Evolutionary conservation across 1,140 invertebrate genomes (phyloP).

Genomic region (Drosophila biarmipes): DNA sequence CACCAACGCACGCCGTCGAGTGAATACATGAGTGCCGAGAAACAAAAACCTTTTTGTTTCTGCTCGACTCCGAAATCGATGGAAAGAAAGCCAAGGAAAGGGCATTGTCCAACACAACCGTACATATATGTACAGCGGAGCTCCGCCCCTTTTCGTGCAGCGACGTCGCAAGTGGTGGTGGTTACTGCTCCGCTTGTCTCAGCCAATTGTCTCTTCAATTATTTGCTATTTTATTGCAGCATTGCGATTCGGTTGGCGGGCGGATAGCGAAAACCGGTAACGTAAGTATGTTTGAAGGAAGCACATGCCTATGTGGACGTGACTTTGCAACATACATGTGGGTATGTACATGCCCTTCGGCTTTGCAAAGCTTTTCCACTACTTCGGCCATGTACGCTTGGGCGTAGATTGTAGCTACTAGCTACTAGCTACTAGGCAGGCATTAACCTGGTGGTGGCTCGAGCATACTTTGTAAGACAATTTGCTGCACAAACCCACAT

Average conservation of each 20-base stretch:
- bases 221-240: constrained; percentile 58
- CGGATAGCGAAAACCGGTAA: constrained; percentile 7
- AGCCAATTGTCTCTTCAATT: constrained; percentile 77
- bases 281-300: constrained; percentile 10
- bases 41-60: constrained; percentile 54
- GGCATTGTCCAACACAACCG: constrained; percentile 59
- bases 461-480: neutral
- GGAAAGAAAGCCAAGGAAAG: constrained; percentile 22
- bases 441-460: neutral
- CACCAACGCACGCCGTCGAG: neutral
- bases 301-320: constrained; percentile 3
- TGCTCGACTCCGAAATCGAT: constrained; percentile 56
- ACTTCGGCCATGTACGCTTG: constrained; percentile 4
- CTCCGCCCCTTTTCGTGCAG: constrained; percentile 59
- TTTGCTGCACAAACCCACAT: neutral
- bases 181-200: constrained; percentile 62
- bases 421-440: too few species aligned
- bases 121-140: constrained; percentile 25
- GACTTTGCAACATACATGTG: neutral
- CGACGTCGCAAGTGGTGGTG: constrained; percentile 34
- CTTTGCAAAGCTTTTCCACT: constrained; percentile 1
- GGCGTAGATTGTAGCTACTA: too few species aligned
- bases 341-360: constrained; percentile 16
- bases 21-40: constrained; percentile 16
- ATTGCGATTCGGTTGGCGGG: constrained; percentile 64